Percentiles rank a stretch among this genome's conserved stretches.
These are phyloP conservation scores for Aegithalos caudatus DNA, from an alignment of 2,113 vertebrate species.

Conservation along the genomic window DNA sequence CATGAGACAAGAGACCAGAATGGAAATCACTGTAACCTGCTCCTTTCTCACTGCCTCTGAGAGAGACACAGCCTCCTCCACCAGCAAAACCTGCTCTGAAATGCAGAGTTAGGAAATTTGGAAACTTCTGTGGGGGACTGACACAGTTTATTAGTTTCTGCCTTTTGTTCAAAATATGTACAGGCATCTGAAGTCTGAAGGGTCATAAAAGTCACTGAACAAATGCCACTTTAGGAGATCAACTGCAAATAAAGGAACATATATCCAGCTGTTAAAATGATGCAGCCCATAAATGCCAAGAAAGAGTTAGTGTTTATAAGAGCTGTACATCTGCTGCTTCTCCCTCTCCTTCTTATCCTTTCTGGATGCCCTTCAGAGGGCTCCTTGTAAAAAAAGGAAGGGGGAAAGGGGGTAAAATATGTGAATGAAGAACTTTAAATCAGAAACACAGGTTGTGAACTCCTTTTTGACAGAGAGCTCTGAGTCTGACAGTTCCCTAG, in stretches of 20 bases:
- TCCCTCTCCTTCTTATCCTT: neutral
- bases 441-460: neutral
- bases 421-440: neutral
- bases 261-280: neutral
- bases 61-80: neutral
- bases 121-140: neutral
- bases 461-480: neutral
- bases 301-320: neutral
- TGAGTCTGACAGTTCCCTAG: neutral
- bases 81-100: neutral
- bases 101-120: neutral
- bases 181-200: neutral
- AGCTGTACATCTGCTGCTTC: neutral
- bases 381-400: neutral
- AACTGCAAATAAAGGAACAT: neutral
- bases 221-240: neutral
- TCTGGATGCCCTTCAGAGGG: neutral
- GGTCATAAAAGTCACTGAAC: neutral
- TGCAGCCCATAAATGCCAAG: neutral
- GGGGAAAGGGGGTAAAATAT: rapidly evolving
- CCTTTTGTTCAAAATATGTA: neutral
- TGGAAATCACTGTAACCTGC: neutral
- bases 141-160: neutral
- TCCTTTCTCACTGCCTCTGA: neutral
- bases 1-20: neutral